These are phyloP conservation scores for Oophaga sylvatica DNA, from an alignment of 2,797 vertebrate species.

Conservation along the genomic window DNA sequence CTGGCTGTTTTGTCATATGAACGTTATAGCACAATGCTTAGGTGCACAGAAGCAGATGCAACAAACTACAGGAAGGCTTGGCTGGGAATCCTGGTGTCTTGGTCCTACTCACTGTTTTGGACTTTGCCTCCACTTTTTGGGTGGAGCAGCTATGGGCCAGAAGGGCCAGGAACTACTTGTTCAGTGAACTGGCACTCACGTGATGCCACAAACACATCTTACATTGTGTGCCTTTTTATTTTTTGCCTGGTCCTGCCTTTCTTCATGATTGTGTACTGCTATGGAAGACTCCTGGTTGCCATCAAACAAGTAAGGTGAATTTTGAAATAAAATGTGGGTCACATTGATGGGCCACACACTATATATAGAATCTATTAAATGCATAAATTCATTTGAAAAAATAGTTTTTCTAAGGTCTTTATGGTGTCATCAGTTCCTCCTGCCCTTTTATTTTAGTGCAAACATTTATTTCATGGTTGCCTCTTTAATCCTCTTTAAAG, in stretches of 20 bases:
- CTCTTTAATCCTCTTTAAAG: too few relatives aligned
- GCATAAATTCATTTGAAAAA: too few relatives aligned
- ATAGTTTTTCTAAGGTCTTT: too few relatives aligned
- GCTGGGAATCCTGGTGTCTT: constrained; percentile 77
- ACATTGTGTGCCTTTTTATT: constrained; percentile 82
- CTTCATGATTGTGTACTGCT: constrained; percentile 79
- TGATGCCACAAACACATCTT: constrained; percentile 77
- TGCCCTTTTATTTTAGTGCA: too few relatives aligned
- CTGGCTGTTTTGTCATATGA: constrained; percentile 84
- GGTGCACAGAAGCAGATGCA: constrained; percentile 76
- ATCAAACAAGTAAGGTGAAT: constrained; percentile 79
- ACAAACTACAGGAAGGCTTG: constrained; percentile 80
- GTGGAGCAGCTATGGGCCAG: constrained; percentile 82
- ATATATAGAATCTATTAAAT: too few relatives aligned
- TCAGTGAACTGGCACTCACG: constrained; percentile 82
- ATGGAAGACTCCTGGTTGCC: constrained; percentile 78
- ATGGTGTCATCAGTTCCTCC: too few relatives aligned
- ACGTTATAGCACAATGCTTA: constrained; percentile 80
- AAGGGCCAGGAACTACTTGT: constrained; percentile 83
- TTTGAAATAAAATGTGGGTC: not conserved
- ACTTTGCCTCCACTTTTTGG: constrained; percentile 79
- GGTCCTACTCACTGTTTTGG: constrained; percentile 82
- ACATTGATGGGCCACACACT: not conserved
- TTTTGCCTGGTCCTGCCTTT: constrained; percentile 82
- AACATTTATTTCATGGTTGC: too few relatives aligned